Evolutionary conservation across 2,113 vertebrate species (phyloP), one percentile per base, ranked within the genome.

Genomic region (Triplophysa rosa): DNA sequence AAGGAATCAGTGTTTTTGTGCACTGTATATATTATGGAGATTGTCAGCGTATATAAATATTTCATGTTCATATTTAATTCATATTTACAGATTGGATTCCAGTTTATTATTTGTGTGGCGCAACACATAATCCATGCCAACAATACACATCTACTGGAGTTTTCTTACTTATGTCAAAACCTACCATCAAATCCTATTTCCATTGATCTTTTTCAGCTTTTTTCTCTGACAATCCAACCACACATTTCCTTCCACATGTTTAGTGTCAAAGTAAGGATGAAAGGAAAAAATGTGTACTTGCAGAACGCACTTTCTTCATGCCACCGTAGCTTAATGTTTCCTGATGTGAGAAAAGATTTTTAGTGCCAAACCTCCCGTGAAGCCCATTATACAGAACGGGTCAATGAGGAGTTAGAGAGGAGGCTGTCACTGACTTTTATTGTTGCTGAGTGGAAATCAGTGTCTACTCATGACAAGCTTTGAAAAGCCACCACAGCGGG

Each of bases 371-470:
- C 79, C 71, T 81, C 70, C 37, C 58, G 62, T 68, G 59, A 79
- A 78, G 64, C 70, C 59, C 47, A 61, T 84, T 82, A 75, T 74
- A 33, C 62, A 33, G 64, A 75, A 76, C 77, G 78, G 65, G 83
- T 81, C 33, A 81, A 78, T 78, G 72, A 68, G 45, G 78, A 76
- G 56, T 69, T 54, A 56, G 40, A 47, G 21, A 49, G 76, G 59
- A 37, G 26, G 62, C 59, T 76, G 74, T 81, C 79, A 81, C 68
- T 47, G 62, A 54, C 74, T 77, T 56, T 49, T 69, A 84, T 63
- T 78, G 69, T 69, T 52, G 70, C 72, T 62, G 64, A 49, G 74
- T 62, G 67, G 72, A 71, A 75, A 75, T 70, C 49, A 62, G 49
- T 69, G 79, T 81, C 70, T 79, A 59, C 58, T 33, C 37, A 70